Evolutionary conservation across 2,888 invertebrate genomes (phyloP), one percentile per base, ranked within the genome.

Genomic region (Synergus laeviventris): DNA sequence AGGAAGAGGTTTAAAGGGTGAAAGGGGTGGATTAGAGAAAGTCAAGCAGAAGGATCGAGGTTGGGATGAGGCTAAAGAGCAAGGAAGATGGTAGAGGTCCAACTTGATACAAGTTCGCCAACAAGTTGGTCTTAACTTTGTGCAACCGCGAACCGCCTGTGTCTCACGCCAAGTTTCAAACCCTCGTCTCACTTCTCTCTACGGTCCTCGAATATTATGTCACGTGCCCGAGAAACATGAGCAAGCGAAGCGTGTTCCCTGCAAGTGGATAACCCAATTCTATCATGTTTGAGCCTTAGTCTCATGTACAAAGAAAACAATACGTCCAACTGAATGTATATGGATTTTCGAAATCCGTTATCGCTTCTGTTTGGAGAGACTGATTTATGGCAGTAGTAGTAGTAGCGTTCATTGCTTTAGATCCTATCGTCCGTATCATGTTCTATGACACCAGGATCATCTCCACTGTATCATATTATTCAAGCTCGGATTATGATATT

Each of bases 261-360:
- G 81, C 83, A 84, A 84, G 81, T 82, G 84, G 82, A 86, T 86
- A 87, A 87, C 86, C 85, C 81, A 87, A 87, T 87, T 87, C 80
- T 79, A 66, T 75, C 76, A 77, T 74, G 78, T 80, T 81, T 79
- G 79, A 80, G 73, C 75, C 77, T 78, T 77, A 74, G 14, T 24
- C 59, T 59, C 24, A 59, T 59, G 14, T 59, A 59, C 21, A 24
- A 11, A 1, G 21, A 59, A 24, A 24, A 59, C 59, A 59, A 59
- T 59, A 21, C 24, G 24, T 24, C 24, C 21, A 59, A 24, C 59
- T 14, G 14, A 59, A 14, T 24, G 24, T 24, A 11, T 59, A 59
- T 21, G 24, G 24, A 59, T 24, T 59, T 59, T 59, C 1, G 14
- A 59, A 59, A 12, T 24, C 1, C 11, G 18, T 9, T 9, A 18